phyloP scores from a whole-genome alignment of 2,888 invertebrate species.

The Chrysodeixis includens region DNA sequence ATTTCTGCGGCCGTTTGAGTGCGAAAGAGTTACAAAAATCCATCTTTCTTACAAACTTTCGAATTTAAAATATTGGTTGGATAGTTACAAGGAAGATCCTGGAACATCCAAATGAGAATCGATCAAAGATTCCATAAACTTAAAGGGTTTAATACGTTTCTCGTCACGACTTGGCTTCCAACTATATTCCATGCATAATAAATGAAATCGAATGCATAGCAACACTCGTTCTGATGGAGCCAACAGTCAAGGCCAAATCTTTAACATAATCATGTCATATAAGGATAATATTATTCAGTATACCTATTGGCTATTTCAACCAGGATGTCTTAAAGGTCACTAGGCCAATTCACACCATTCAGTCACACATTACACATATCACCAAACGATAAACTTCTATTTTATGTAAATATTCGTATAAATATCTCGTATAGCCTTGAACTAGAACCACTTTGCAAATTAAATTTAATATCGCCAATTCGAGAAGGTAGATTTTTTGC shows the following conservation, averaged over 20 bases:
- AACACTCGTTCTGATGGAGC: conserved; percentile 54
- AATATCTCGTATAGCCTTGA: conserved; percentile 67
- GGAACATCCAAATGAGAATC: not conserved
- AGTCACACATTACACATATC: conserved; percentile 25
- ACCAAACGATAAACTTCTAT: conserved; percentile 21
- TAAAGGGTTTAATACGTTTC: conserved; percentile 14
- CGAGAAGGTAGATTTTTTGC: conserved; percentile 41
- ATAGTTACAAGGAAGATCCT: not conserved
- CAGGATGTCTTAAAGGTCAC: conserved; percentile 83
- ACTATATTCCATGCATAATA: conserved; percentile 7
- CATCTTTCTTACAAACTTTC: too few species aligned
- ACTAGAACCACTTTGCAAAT: conserved; percentile 66
- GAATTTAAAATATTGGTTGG: too few species aligned
- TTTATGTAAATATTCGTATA: conserved; percentile 50
- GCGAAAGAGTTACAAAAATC: too few species aligned
- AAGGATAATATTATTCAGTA: conserved; percentile 67
- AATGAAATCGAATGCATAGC: conserved; percentile 27
- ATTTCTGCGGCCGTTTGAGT: too few species aligned
- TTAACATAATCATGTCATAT: conserved; percentile 69
- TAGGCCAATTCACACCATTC: conserved; percentile 56
- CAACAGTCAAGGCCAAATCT: conserved; percentile 72
- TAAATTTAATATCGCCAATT: conserved; percentile 26
- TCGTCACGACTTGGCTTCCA: conserved; percentile 5
- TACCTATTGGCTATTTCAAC: conserved; percentile 64
- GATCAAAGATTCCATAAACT: not conserved